Percentiles rank a stretch among this genome's conserved stretches.
Evolutionary conservation across 2,888 invertebrate species (phyloP).

Genomic region (Phorcus lineatus): DNA sequence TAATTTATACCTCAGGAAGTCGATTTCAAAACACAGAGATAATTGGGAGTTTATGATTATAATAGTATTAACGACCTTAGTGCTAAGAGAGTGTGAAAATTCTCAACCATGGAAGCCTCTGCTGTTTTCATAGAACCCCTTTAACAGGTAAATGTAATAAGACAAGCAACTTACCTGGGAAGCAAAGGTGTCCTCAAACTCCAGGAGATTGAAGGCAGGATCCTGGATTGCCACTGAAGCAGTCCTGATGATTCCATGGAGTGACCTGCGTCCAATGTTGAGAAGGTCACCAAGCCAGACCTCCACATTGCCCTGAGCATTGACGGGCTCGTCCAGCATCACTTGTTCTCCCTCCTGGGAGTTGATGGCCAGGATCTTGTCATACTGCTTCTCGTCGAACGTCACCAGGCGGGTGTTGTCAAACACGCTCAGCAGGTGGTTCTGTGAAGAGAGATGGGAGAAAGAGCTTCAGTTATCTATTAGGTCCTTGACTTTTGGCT

Average conservation of each 20-base stretch:
- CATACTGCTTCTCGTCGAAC: slow-evolving; percentile 96
- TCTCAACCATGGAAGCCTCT: too few relatives aligned
- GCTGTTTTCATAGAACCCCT: too few relatives aligned
- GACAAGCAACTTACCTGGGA: slow-evolving; percentile 83
- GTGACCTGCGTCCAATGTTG: slow-evolving; percentile 89
- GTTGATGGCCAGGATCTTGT: slow-evolving; percentile 93
- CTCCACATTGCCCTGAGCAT: slow-evolving; percentile 83
- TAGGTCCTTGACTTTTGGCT: too few relatives aligned
- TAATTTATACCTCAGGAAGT: too few relatives aligned
- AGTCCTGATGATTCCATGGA: slow-evolving; percentile 93
- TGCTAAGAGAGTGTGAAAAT: too few relatives aligned
- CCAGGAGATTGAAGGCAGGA: slow-evolving; percentile 88
- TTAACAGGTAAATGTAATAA: background rate
- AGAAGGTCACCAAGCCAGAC: slow-evolving; percentile 94
- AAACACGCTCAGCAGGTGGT: slow-evolving; percentile 95
- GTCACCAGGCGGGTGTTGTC: slow-evolving; percentile 93
- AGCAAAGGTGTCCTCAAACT: slow-evolving; percentile 94
- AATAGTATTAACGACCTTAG: too few relatives aligned
- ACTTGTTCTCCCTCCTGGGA: slow-evolving; percentile 93
- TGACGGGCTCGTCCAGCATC: slow-evolving; percentile 88
- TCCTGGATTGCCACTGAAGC: slow-evolving; percentile 89
- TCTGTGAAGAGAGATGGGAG: slow-evolving; percentile 81
- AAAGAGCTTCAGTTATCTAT: too few relatives aligned
- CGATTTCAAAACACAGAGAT: too few relatives aligned
- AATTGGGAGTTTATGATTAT: too few relatives aligned